These are phyloP conservation scores for Sinodicranocentrus sp. DNA, from an alignment of 2,888 invertebrate genomes.

Conservation along the genomic window DNA sequence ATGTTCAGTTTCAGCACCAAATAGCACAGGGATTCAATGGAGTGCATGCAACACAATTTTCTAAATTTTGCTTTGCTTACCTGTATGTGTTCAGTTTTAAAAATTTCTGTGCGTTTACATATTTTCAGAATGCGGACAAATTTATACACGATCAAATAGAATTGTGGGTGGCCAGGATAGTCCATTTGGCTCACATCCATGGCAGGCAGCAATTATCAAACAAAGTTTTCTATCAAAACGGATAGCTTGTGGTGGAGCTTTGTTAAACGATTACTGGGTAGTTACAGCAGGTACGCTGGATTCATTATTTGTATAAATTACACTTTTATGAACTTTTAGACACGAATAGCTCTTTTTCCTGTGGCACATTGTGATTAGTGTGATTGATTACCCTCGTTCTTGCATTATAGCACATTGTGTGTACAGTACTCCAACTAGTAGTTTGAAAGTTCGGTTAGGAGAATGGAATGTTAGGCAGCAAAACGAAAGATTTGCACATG, in stretches of 20 bases:
- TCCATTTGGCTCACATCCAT: slow-evolving; percentile 94
- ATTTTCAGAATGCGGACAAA: slow-evolving; percentile 94
- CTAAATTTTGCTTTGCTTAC: too few species aligned
- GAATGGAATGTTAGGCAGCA: slow-evolving; percentile 95
- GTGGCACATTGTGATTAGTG: too few species aligned
- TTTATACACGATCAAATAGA: slow-evolving; percentile 91
- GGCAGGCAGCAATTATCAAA: slow-evolving; percentile 96
- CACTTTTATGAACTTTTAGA: too few species aligned
- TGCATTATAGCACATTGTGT: slow-evolving; percentile 82
- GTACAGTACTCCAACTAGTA: slow-evolving; percentile 91
- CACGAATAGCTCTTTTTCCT: too few species aligned
- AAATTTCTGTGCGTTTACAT: too few species aligned
- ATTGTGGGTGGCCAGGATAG: slow-evolving; percentile 87
- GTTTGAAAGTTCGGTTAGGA: slow-evolving; percentile 92
- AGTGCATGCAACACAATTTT: too few species aligned
- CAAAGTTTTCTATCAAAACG: slow-evolving; percentile 94
- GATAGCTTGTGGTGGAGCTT: slow-evolving; percentile 93
- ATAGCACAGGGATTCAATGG: too few species aligned
- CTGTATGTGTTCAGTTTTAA: too few species aligned
- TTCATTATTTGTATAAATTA: too few species aligned
- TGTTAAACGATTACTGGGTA: slow-evolving; percentile 94
- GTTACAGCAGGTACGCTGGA: slow-evolving; percentile 86
- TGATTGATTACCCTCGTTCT: too few species aligned
- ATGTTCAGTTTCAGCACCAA: too few species aligned
- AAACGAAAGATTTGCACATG: slow-evolving; percentile 89